These are phyloP conservation scores for Brachionus rotundiformis DNA, from an alignment of 1,140 invertebrate species.

Conservation along the genomic window DNA sequence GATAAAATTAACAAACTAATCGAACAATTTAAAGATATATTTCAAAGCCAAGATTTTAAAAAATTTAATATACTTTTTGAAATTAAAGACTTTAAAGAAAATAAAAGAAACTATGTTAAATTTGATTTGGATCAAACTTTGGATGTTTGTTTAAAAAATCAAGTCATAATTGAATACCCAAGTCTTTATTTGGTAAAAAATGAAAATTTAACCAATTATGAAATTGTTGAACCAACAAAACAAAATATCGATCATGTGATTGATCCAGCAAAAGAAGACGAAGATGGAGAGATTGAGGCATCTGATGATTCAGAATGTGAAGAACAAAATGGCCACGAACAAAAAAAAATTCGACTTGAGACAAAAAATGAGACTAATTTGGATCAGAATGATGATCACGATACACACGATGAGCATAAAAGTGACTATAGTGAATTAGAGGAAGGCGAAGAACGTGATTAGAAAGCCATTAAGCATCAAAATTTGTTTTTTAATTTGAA, in stretches of 20 bases:
- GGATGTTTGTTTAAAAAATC: constrained; percentile 15
- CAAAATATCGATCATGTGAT: background rate
- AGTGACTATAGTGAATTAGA: constrained; percentile 6
- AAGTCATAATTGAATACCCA: constrained; percentile 36
- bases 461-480: background rate
- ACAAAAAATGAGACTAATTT: background rate
- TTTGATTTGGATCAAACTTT: constrained; percentile 24
- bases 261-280: background rate
- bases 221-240: background rate
- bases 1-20: background rate
- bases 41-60: background rate
- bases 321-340: background rate
- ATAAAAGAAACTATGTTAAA: constrained; percentile 1
- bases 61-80: constrained; percentile 33
- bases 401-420: background rate
- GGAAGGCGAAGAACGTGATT: constrained; percentile 51
- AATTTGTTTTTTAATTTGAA: background rate
- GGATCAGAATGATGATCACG: constrained; percentile 38
- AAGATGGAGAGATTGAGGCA: background rate
- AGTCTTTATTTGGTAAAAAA: constrained; percentile 9
- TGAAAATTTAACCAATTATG: constrained; percentile 15
- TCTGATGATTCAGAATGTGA: background rate
- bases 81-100: constrained; percentile 3
- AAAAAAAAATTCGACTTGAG: constrained; percentile 6
- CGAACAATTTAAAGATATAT: background rate